Evolutionary conservation across 2,888 invertebrate species (phyloP).

Genomic region (Trichacis sp.): DNA sequence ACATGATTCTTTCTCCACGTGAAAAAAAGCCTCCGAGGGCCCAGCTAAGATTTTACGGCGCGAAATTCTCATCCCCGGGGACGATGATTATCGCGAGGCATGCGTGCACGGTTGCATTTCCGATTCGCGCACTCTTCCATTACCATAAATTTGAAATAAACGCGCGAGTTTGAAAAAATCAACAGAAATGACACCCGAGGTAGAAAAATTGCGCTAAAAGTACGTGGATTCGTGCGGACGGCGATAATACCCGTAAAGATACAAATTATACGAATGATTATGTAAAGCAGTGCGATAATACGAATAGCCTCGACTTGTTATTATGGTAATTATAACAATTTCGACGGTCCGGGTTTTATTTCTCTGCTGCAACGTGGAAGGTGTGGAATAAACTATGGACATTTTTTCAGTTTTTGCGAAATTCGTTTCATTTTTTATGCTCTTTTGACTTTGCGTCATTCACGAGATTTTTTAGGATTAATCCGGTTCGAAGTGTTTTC

Average conservation of each 20-base stretch:
- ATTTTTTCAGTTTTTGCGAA: no score
- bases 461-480: no score
- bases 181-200: conserved; percentile 29
- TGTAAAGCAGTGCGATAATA: conserved; percentile 20
- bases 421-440: no score
- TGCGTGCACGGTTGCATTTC: conserved; percentile 41
- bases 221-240: conserved; percentile 36
- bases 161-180: conserved; percentile 11
- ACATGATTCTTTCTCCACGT: conserved; percentile 15
- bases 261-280: conserved; percentile 38
- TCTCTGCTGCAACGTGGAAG: no score
- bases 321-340: conserved; percentile 33
- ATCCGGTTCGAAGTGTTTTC: no score
- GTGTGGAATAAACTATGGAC: no score
- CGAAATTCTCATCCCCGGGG: conserved; percentile 29
- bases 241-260: conserved; percentile 35
- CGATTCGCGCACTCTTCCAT: conserved; percentile 44
- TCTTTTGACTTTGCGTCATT: no score
- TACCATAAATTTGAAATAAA: conserved; percentile 50
- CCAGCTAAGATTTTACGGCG: conserved; percentile 34
- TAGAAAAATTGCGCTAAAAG: conserved; percentile 20
- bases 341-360: conserved; percentile 12
- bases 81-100: conserved; percentile 35
- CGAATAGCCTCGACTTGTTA: conserved; percentile 9
- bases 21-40: conserved; percentile 12